Evolutionary conservation across 2,888 invertebrate genomes (phyloP), one percentile per base, ranked within the genome.

Genomic region (Caenorhabditis sulstoni): DNA sequence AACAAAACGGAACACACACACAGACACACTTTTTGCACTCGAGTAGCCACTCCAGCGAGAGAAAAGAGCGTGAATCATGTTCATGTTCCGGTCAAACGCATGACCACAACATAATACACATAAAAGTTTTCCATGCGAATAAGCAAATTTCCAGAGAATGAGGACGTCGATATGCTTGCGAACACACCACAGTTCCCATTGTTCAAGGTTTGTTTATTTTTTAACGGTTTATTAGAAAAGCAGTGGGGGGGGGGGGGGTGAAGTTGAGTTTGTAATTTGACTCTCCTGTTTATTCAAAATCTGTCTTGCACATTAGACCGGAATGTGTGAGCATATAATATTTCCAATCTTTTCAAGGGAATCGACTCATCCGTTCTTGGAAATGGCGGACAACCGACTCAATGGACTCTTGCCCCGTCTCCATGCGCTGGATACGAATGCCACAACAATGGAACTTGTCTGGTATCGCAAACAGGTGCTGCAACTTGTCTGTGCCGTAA

Each of bases 401-500:
- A 65, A 23, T 82, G 68, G 66, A 79, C 81, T 18, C 62, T 80
- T 22, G 55, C 80, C 35, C 80, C 80, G 45, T 80, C 80, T 1
- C 85, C 87, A 14, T 87, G 87, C 61, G 85, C 85, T 35, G 62
- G 53, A 29, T 78, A 83, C 66, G 73, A 83, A 41, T 87, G 87
- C 52, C 73, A 79, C 22, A 85, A 87, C 76, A 87, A 87, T 59
- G 87, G 87, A 41, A 87, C 87, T 5, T 87, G 87, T 59, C 83
- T 86, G 9, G 86, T 85, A 18, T 80, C 82, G 14, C 79, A 80
- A 58, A 79, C 81, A 47, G 85, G 83, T 37, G 64, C 77, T 65
- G 83, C 87, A 12, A 85, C 84, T 37, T 88, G 88, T 59, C 73
- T 86, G 1, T 88, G 88, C 64, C 81, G 81, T 45, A 76, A 84